These are phyloP conservation scores for Aphelenchoides fujianensis DNA, from an alignment of 1,140 invertebrate species.

Conservation along the genomic window DNA sequence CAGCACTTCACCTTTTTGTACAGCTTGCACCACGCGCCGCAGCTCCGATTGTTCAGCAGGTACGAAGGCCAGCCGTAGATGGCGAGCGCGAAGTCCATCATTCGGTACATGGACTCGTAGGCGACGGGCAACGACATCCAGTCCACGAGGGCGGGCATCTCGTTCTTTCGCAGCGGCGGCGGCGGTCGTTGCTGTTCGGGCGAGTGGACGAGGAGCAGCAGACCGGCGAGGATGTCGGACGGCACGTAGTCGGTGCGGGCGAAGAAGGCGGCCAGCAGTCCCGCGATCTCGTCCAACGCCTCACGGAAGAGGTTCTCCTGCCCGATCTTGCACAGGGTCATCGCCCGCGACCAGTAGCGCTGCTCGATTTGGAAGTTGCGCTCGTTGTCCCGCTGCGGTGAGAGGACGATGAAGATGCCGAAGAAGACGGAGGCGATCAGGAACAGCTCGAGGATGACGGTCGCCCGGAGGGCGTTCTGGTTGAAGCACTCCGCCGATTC, in stretches of 20 bases:
- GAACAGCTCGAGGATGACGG: constrained; percentile 55
- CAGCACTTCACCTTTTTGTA: constrained; percentile 32
- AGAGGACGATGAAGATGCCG: constrained; percentile 56
- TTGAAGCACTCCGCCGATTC: constrained; percentile 26
- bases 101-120: constrained; percentile 80
- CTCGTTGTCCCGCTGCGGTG: constrained; percentile 48
- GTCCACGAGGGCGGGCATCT: constrained; percentile 26
- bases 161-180: constrained; percentile 15
- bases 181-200: constrained; percentile 40
- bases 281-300: constrained; percentile 58
- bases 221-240: constrained; percentile 80
- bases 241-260: constrained; percentile 73
- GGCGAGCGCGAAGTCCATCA: constrained; percentile 75
- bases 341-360: constrained; percentile 38
- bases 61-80: constrained; percentile 88
- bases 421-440: constrained; percentile 47
- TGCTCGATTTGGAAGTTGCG: constrained; percentile 43
- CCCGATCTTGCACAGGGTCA: constrained; percentile 53
- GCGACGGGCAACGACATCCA: constrained; percentile 65
- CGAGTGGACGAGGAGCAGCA: constrained; percentile 70
- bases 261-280: constrained; percentile 54
- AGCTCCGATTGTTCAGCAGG: constrained; percentile 64
- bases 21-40: constrained; percentile 35
- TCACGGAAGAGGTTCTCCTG: constrained; percentile 49
- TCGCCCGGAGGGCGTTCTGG: constrained; percentile 31